Conservation (phyloP, 2,888 invertebrate species). For the Lordiphosa andalusiaca region DNA sequence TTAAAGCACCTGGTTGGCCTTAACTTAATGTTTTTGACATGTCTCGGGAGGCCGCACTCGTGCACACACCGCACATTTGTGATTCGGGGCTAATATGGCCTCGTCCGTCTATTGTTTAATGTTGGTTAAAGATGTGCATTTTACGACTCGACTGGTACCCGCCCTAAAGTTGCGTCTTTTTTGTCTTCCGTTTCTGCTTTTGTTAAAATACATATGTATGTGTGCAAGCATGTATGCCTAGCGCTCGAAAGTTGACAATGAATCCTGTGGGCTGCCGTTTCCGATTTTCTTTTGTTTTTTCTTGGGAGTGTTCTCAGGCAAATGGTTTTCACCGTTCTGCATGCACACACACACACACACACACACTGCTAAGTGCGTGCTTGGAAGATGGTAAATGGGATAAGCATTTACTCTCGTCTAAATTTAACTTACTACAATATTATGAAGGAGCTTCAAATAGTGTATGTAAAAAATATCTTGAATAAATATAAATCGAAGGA, state of each 20-base stretch:
- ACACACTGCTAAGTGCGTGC: no score
- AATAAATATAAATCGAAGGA: no score
- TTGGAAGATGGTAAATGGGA: no score
- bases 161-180: conserved; percentile 41
- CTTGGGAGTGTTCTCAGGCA: conserved; percentile 16
- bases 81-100: conserved; percentile 33
- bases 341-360: background rate
- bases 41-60: conserved; percentile 26
- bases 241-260: conserved; percentile 49
- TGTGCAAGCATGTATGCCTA: conserved; percentile 14
- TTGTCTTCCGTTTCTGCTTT: conserved; percentile 41
- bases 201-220: conserved; percentile 13
- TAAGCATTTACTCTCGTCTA: no score
- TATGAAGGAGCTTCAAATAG: no score
- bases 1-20: conserved; percentile 35
- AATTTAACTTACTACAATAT: no score
- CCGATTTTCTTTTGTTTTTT: conserved; percentile 15
- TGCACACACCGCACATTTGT: conserved; percentile 11
- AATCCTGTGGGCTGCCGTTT: conserved; percentile 34
- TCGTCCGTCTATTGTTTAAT: conserved; percentile 44
- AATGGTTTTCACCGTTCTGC: conserved; percentile 17
- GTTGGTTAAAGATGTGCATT: conserved; percentile 50
- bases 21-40: conserved; percentile 40
- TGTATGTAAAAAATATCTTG: no score
- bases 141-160: conserved; percentile 31